Evolutionary conservation across 2,113 vertebrate genomes (phyloP).

Genomic region (Peucedramus taeniatus): DNA sequence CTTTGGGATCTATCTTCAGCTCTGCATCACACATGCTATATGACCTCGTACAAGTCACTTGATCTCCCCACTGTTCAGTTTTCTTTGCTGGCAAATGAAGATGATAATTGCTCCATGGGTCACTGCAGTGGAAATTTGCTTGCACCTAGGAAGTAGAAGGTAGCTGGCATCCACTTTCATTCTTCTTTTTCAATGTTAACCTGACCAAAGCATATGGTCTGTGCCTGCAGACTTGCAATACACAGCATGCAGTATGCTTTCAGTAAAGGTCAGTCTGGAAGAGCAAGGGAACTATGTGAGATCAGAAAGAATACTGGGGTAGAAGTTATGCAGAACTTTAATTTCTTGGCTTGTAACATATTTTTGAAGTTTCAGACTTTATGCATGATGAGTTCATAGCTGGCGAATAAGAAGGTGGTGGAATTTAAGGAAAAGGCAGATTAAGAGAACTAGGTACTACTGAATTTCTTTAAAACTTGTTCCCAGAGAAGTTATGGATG

Average conservation of each 20-base stretch:
- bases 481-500: neutral
- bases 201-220: neutral
- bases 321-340: neutral
- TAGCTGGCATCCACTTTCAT: neutral
- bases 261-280: neutral
- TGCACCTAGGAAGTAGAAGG: neutral
- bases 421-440: neutral
- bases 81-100: neutral
- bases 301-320: neutral
- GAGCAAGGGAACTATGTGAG: neutral
- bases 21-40: neutral
- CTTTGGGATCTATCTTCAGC: neutral
- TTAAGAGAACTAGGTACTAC: neutral
- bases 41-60: neutral
- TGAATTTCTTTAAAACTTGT: neutral
- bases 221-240: neutral
- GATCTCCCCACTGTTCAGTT: neutral
- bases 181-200: neutral
- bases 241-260: neutral
- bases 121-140: neutral
- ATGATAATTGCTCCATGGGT: neutral
- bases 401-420: neutral
- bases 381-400: neutral
- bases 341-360: neutral
- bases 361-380: neutral